Evolutionary conservation across 2,113 vertebrate species (phyloP), one percentile per base, ranked within the genome.

Genomic region (Dinomys branickii): DNA sequence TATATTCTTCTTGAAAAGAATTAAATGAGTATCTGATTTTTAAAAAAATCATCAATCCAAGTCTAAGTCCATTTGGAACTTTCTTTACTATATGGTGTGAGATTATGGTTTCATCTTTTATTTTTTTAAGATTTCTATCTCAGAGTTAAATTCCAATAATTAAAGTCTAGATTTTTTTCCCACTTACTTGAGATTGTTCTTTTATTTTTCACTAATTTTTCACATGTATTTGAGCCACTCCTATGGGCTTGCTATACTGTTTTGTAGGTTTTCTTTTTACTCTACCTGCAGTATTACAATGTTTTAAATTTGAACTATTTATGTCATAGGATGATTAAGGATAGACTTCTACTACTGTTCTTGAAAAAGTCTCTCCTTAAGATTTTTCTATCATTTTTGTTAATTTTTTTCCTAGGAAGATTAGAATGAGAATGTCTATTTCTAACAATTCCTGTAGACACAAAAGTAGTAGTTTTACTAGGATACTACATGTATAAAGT

Each of bases 341-440:
- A 12, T 83, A 26, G 22, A 58, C n/a, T 82, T 12, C 33, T 96
- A 33, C 50, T 14, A 91, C 38, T 50, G 17, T 47, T 63, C 56
- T 86, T 86, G 30, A 71, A 85, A 77, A 8, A 14, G 33, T 19
- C 7, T 19, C n/a, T 24, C 4, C 24, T n/a, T 56, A 20, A 35
- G 35, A n/a, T 90, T 85, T 71, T 89, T 16, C 28, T 44, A 11
- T 44, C 5, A 22, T 24, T 81, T 30, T 3, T 87, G 17, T 80
- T 89, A 58, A 35, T 33, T 52, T 61, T 38, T 52, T 90, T 50
- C n/a, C 4, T 44, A 69, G 69, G 14, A 71, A 85, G 44, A 47
- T 82, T 52, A 96, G 44, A 90, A 50, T 86, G 24, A 86, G 30
- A 78, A 93, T 90, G 5, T 85, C 8, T 73, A 63, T 75, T 75